Conservation (phyloP, 2,888 invertebrate genomes). For the Andrena trimmerana region DNA sequence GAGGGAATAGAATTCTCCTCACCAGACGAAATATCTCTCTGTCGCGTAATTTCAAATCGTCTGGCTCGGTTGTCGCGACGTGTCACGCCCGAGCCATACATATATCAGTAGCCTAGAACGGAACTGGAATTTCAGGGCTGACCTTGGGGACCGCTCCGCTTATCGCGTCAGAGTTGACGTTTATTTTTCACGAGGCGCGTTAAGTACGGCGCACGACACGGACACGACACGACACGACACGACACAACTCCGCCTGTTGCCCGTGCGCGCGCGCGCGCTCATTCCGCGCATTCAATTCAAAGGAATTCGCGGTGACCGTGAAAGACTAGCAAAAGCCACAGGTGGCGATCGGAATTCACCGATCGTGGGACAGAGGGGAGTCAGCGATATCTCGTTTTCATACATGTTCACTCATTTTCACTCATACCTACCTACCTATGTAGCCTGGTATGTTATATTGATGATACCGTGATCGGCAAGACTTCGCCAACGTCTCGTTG, state of each 20-base stretch:
- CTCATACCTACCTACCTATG: too few relatives aligned
- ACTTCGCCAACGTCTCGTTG: background rate
- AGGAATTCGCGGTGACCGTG: conserved; percentile 60
- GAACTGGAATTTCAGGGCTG: conserved; percentile 70
- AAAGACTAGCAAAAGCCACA: conserved; percentile 65
- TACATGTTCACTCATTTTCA: too few relatives aligned
- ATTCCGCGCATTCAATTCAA: conserved; percentile 32
- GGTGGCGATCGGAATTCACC: conserved; percentile 67
- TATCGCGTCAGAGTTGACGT: conserved; percentile 65
- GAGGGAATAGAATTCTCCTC: background rate
- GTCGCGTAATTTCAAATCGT: conserved; percentile 5
- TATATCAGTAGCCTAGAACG: conserved; percentile 54
- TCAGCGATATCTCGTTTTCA: background rate
- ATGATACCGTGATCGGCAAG: background rate
- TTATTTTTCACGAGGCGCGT: conserved; percentile 67
- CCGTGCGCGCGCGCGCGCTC: background rate
- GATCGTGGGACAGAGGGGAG: conserved; percentile 14
- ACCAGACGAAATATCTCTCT: conserved; percentile 2
- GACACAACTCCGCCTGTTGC: background rate
- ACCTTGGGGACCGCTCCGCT: conserved; percentile 69
- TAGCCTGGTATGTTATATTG: too few relatives aligned
- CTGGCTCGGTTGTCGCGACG: background rate
- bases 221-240: too few relatives aligned
- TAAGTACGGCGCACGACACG: conserved; percentile 34
- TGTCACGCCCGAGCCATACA: background rate